Evolutionary conservation across 2,113 vertebrate genomes (phyloP).

Genomic region (Ceyx melanurus): DNA sequence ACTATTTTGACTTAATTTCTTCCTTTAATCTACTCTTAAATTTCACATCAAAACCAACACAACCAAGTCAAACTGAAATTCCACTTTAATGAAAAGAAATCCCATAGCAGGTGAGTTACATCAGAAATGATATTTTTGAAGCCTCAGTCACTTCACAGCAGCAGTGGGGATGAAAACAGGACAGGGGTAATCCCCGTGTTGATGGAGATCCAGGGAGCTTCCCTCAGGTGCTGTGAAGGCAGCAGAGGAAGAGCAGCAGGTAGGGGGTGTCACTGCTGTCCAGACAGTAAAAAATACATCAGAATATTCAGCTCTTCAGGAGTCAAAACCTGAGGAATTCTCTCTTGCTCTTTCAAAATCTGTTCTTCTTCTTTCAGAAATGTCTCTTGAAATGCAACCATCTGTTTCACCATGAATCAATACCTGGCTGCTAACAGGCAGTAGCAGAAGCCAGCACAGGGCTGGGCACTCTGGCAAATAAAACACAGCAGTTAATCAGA

Average conservation of each 20-base stretch:
- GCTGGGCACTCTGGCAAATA: neutral
- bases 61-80: neutral
- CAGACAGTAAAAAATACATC: neutral
- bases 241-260: neutral
- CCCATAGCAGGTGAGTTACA: neutral
- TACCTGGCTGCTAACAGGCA: neutral
- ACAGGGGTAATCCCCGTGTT: fast-evolving
- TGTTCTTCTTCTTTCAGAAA: neutral
- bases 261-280: neutral
- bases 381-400: neutral
- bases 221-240: fast-evolving
- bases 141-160: neutral
- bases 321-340: neutral
- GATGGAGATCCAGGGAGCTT: neutral
- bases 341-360: neutral
- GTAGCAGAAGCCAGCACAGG: neutral
- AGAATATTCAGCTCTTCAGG: neutral
- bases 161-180: neutral
- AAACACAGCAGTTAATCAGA: no score
- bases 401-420: neutral
- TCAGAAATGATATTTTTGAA: neutral
- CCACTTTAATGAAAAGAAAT: neutral
- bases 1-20: neutral
- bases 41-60: neutral
- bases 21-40: neutral